Evolutionary conservation across 2,888 invertebrate species (phyloP), one percentile per base, ranked within the genome.

Genomic region (Drosophila neonasuta): DNA sequence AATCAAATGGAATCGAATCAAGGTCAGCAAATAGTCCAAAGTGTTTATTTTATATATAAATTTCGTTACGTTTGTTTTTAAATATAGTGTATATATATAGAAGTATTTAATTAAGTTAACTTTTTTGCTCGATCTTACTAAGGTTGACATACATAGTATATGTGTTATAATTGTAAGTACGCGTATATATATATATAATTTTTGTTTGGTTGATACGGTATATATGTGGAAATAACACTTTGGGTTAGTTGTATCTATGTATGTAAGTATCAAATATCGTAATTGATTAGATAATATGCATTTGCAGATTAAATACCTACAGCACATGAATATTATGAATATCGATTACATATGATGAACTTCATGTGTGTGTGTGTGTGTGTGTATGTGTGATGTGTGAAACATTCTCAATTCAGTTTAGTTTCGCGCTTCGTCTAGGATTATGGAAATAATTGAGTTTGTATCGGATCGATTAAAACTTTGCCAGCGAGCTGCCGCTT

Each of bases 401-500:
- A 32, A 29, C 11, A 11, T 46, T 49, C 13, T 66, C 72, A 66
- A 76, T 61, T 64, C 51, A 51, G 49, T 45, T 45, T 58, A 55
- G 57, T 11, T 4, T 34, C 34, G 52, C 64, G 52, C 64, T 72
- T 68, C 7, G 15, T 41, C 32, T 42, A 32, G 30, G 42, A 48
- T 42, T 20, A 9, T 44, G 42, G n/a, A 52, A 42, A 48, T 58
- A 41, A 20, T 50, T 50, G 11, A 34, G 42, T 42, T 56, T 59
- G 45, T 39, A 59, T 54, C 54, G 62, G 45, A 71, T 63, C 48
- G 50, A 54, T 68, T 59, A 45, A 58, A 71, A 71, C 60, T 48
- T 48, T 55, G 63, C 36, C 58, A 56, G 63, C 36, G 55, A 56
- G 68, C 55, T 56, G 55, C 32, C 29, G 57, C 72, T 70, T 78